A percentile compares a stretch with the other conserved stretches of the same genome.
Conservation (phyloP, 1,140 invertebrate genomes). For the Vanessa tameamea region DNA sequence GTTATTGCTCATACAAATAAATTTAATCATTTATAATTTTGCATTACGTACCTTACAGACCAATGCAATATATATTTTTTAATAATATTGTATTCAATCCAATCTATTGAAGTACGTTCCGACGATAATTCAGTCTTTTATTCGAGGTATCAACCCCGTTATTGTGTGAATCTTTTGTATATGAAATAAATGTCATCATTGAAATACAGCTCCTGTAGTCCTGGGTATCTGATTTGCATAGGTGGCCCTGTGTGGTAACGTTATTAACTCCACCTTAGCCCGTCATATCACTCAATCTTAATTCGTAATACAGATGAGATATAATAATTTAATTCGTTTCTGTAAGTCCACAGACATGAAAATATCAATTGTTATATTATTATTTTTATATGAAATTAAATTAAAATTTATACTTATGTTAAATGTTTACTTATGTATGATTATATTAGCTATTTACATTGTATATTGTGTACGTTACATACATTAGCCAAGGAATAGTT, state of each 20-base stretch:
- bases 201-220: not conserved
- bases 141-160: constrained; percentile 4
- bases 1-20: too few relatives aligned
- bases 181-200: not conserved
- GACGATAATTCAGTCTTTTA: constrained; percentile 25
- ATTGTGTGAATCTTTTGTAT: constrained; percentile 24
- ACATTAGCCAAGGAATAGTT: not conserved
- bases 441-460: too few relatives aligned
- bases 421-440: too few relatives aligned
- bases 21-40: not conserved
- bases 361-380: too few relatives aligned
- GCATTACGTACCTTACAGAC: not conserved
- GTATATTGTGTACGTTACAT: not conserved
- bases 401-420: too few relatives aligned
- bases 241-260: not conserved
- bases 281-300: not conserved
- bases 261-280: not conserved
- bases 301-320: not conserved
- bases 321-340: not conserved
- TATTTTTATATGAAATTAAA: too few relatives aligned
- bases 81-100: constrained; percentile 5
- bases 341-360: not conserved
- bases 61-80: constrained; percentile 10
- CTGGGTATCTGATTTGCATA: not conserved
- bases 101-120: constrained; percentile 13